Conservation (phyloP, 1,140 invertebrate species). For the Mercenaria mercenaria region DNA sequence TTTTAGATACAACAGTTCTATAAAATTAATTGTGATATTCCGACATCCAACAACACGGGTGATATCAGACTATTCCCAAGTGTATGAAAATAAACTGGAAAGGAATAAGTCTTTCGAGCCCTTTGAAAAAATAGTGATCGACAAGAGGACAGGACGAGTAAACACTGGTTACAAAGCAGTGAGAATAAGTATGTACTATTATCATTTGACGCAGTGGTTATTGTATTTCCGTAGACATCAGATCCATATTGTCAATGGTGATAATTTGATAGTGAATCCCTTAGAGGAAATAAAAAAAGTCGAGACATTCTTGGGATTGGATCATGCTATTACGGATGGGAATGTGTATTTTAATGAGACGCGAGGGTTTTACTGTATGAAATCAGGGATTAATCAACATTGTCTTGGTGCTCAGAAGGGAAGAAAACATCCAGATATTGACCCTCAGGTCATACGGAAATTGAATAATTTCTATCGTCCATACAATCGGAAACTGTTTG, state of each 20-base stretch:
- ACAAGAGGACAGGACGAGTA: slow-evolving; percentile 76
- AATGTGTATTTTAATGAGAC: slow-evolving; percentile 85
- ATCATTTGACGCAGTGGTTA: slow-evolving; percentile 83
- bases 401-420: slow-evolving; percentile 98
- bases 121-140: slow-evolving; percentile 82
- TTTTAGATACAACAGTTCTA: slow-evolving; percentile 94
- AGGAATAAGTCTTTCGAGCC: slow-evolving; percentile 79
- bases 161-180: slow-evolving; percentile 82
- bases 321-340: slow-evolving; percentile 76
- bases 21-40: slow-evolving; percentile 95
- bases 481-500: slow-evolving; percentile 89
- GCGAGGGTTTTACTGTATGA: slow-evolving; percentile 87
- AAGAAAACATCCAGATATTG: slow-evolving; percentile 94
- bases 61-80: slow-evolving; percentile 97
- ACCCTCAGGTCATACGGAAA: slow-evolving; percentile 90
- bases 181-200: slow-evolving; percentile 84
- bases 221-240: slow-evolving; percentile 80
- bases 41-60: slow-evolving; percentile 96
- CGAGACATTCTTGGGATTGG: slow-evolving; percentile 82
- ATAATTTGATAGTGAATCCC: slow-evolving; percentile 82
- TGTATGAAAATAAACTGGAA: slow-evolving; percentile 81
- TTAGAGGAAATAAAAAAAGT: slow-evolving; percentile 80
- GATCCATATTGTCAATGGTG: slow-evolving; percentile 84
- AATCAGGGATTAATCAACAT: slow-evolving; percentile 73
- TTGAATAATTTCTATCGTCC: slow-evolving; percentile 95